Base-by-base conservation (phyloP, 1,140 invertebrate species). In the Drosophila seguyi region DNA sequence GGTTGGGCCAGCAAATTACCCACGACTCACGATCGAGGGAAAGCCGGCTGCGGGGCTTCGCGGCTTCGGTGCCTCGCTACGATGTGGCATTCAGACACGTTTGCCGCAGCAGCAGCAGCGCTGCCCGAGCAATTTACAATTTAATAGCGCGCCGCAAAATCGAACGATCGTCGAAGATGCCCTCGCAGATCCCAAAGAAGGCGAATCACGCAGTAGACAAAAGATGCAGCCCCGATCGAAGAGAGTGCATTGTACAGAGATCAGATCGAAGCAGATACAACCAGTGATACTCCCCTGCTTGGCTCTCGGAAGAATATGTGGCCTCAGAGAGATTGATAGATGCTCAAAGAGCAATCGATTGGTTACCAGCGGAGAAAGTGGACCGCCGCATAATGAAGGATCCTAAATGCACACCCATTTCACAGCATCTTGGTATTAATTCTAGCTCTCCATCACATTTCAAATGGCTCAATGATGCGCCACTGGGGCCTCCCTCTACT, bases 101-200 rank as follows among this genome's bases (percentile, higher is more conserved):
- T 90, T 90, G 77, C 52, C 25, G 75, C 81, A 47, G 61, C 77
- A 27, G 77, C 85, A 90, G 85, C 47, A 90, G 85, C 85, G 86
- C 81, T 81, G 81, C 81, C 45, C 75, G 66, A 81, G 66, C 86
- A 90, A 90, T 90, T 90, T 90, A 90, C 81, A 85, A 90, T 90
- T 90, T 90, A 90, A 90, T 90, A 90, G 85, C 78, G 60, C 69
- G 86, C 86, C 71, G 79, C 86, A 85, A 90, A 90, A 88, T 88
- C 85, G 81, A 88, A 85, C 79, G 83, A 87, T 86, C 75, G 71
- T 45, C 69, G 72, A 25, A 53, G 45, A 69, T 69, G 38, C 47
- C 47, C 50, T 56, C 36, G 47, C 31, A 61, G 61, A 68, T 74
- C 50, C 45, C 39, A 29, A n/a, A 63, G 55, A 57, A 44, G 74